A percentile compares a stretch with the other conserved stretches of the same genome.
phyloP scores from a whole-genome alignment of 2,113 vertebrate genomes.

The Onychostruthus taczanowskii region DNA sequence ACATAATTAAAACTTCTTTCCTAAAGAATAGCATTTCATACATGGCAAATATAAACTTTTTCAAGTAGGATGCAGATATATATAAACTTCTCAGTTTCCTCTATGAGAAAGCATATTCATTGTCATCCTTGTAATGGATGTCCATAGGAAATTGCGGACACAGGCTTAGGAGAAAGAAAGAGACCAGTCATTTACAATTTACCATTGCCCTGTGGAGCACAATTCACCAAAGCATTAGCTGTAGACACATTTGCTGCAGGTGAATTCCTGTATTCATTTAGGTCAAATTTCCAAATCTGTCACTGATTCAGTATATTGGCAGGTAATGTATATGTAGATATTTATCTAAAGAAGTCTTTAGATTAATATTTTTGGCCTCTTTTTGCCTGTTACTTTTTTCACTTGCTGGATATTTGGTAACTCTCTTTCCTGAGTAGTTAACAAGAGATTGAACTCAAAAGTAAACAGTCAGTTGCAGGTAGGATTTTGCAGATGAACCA shows the following conservation, averaged over 20 bases:
- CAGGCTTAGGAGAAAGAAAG: background rate
- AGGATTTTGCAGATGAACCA: background rate
- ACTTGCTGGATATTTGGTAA: background rate
- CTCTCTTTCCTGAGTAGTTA: background rate
- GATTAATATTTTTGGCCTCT: background rate
- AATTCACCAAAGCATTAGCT: background rate
- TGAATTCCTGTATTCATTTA: background rate
- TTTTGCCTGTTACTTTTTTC: background rate
- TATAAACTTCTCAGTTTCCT: background rate
- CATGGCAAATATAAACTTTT: background rate
- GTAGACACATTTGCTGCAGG: background rate
- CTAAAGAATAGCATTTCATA: background rate
- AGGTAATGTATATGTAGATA: background rate
- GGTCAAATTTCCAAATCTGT: background rate
- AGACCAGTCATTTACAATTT: background rate
- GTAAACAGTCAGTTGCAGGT: background rate
- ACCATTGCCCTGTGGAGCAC: background rate
- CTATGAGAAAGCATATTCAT: background rate
- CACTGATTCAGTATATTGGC: background rate
- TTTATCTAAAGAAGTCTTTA: background rate
- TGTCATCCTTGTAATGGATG: background rate
- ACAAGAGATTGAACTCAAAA: constrained; percentile 1
- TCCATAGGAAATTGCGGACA: background rate
- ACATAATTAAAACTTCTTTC: background rate
- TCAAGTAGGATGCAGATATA: background rate